Base-by-base conservation (phyloP, 35 echinoderm and acorn worm genomes). In the Apostichopus californicus region DNA sequence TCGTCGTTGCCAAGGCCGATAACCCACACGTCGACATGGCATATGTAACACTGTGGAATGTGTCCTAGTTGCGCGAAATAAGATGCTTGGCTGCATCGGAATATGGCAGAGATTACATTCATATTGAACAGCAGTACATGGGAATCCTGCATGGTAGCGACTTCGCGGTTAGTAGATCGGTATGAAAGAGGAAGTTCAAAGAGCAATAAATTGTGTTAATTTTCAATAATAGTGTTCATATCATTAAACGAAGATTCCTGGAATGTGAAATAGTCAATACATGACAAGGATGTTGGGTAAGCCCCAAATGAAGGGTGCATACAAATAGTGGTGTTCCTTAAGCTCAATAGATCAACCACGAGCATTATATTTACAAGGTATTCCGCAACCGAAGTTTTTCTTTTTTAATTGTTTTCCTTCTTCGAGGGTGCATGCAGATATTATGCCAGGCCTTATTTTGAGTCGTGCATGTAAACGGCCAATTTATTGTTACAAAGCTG, bases 151-250 rank as follows among this genome's bases (percentile, higher is more conserved):
- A 18, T 75, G 71, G 71, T 18, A 75, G 18, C 7, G 14, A 75
- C n/a, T 75, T 75, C 71, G 71, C 34, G 34, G 34, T 75, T 75
- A 61, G 12, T 61, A 18, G 71, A 75, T 75, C 17, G n/a, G 71
- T 18, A 75, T 18, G 71, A 75, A 6, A 75, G 71, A 75, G 71
- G 71, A 75, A 18, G 71, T 75, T 75, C 71, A 75, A 75, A 14
- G 71, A 75, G 71, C 71, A 75, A 75, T 75, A 75, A 75, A 75
- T 75, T 75, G n/a, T 5, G 21, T 75, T 22, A n/a, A 18, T 75
- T 75, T 75, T 75, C 7, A 75, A 18, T 75, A 75, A 75, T 75
- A 20, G 71, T 75, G 14, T 75, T 75, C n/a, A 75, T 75, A 18
- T 75, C 71, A 75, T 22, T 75, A 75, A 11, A 22, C 15, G n/a